A percentile compares a stretch with the other conserved stretches of the same genome.
phyloP scores from a whole-genome alignment of 2,113 vertebrate genomes.

The Aleadryas rufinucha region DNA sequence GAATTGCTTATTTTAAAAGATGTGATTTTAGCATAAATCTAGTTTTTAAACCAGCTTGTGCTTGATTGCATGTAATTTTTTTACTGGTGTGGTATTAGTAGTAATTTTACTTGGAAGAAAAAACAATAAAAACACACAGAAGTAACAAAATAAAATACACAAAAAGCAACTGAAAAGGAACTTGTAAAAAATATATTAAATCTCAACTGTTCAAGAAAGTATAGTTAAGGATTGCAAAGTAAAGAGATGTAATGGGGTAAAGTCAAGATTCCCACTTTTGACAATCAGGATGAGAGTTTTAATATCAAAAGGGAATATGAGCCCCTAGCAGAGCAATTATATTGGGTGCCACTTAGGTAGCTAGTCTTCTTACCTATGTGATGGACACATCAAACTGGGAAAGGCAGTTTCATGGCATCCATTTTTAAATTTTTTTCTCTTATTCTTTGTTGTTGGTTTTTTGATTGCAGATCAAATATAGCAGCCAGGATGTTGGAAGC shows the following conservation, averaged over 20 bases:
- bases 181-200: not conserved
- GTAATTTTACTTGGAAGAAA: not conserved
- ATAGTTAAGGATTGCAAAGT: not conserved
- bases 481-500: not conserved
- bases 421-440: fast-evolving
- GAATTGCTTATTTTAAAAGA: slow-evolving; percentile 32
- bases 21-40: slow-evolving; percentile 39
- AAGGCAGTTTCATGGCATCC: not conserved
- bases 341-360: not conserved
- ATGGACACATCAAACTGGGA: not conserved
- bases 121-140: not conserved
- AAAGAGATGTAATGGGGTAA: not conserved
- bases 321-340: not conserved
- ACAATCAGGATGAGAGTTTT: not conserved
- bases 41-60: slow-evolving; percentile 9
- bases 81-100: not conserved
- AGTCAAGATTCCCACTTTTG: not conserved
- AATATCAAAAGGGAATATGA: not conserved
- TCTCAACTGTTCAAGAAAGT: not conserved
- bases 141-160: not conserved
- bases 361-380: not conserved
- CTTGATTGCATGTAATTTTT: slow-evolving; percentile 23
- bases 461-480: not conserved
- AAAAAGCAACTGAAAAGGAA: not conserved
- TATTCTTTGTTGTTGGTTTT: not conserved